These are phyloP conservation scores for Melanostigma gelatinosum DNA, from an alignment of 2,113 vertebrate genomes.

Conservation along the genomic window DNA sequence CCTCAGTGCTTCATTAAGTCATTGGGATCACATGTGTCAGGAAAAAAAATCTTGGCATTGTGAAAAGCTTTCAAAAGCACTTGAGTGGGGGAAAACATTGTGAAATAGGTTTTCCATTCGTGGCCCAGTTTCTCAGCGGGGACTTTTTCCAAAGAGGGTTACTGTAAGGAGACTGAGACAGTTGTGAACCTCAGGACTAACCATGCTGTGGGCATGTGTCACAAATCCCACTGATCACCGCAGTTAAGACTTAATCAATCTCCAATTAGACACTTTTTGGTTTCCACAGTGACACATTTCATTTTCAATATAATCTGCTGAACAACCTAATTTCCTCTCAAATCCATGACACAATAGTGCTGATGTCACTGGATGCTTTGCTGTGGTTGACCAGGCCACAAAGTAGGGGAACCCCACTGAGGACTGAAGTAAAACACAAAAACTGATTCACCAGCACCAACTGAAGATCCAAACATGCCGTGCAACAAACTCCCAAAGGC, in stretches of 20 bases:
- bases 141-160: slow-evolving; percentile 61
- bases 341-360: slow-evolving; percentile 43
- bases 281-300: slow-evolving; percentile 46
- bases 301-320: slow-evolving; percentile 18
- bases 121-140: slow-evolving; percentile 59
- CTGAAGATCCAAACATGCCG: slow-evolving; percentile 6
- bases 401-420: slow-evolving; percentile 59
- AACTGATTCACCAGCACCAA: slow-evolving; percentile 51
- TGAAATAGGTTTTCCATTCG: slow-evolving; percentile 76
- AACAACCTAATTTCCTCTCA: slow-evolving; percentile 35
- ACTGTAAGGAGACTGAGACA: slow-evolving; percentile 38
- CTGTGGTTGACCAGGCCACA: slow-evolving; percentile 52
- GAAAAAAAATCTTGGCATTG: slow-evolving; percentile 53
- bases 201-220: slow-evolving; percentile 42
- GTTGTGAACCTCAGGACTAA: slow-evolving; percentile 24
- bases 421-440: slow-evolving; percentile 49
- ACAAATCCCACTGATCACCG: slow-evolving; percentile 13
- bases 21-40: slow-evolving; percentile 60
- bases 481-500: slow-evolving; percentile 2
- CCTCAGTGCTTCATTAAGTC: slow-evolving; percentile 64
- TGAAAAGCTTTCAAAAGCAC: slow-evolving; percentile 58
- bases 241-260: slow-evolving; percentile 45
- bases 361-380: slow-evolving; percentile 61
- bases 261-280: slow-evolving; percentile 57
- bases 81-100: slow-evolving; percentile 39